These are phyloP conservation scores for Uropsilus gracilis DNA, from an alignment of 2,113 vertebrate species.

Conservation along the genomic window DNA sequence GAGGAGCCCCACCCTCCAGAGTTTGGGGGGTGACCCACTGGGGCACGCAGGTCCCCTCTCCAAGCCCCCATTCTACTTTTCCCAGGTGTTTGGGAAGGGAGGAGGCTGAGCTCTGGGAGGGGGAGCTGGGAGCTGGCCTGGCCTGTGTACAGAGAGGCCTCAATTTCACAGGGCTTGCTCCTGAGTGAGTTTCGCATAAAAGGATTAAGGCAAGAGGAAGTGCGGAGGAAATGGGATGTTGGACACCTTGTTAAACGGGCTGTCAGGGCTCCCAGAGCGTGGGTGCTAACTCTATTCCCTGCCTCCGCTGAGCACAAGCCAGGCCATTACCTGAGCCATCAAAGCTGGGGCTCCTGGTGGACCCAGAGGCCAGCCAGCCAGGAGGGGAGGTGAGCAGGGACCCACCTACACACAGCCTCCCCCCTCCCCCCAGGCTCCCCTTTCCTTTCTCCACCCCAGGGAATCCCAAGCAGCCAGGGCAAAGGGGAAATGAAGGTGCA, in stretches of 20 bases:
- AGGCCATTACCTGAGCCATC: conserved; percentile 87
- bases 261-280: conserved; percentile 93
- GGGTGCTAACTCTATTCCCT: conserved; percentile 91
- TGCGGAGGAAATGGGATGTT: conserved; percentile 95
- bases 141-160: conserved; percentile 94
- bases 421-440: background rate
- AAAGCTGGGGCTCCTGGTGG: conserved; percentile 75
- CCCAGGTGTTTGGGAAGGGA: conserved; percentile 84
- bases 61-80: conserved; percentile 30
- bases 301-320: conserved; percentile 68
- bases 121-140: conserved; percentile 79
- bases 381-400: background rate
- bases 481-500: background rate
- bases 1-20: background rate
- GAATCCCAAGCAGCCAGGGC: background rate
- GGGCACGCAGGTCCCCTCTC: background rate
- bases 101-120: conserved; percentile 84
- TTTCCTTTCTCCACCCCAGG: background rate
- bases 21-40: background rate
- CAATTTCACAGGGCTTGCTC: conserved; percentile 99
- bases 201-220: conserved; percentile 96
- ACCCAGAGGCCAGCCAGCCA: background rate
- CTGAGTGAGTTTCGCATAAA: conserved; percentile 97
- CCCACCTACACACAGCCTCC: accelerated
- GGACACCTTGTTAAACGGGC: conserved; percentile 95